Base-by-base conservation (phyloP, 2,888 invertebrate species). In the Platycheirus albimanus region DNA sequence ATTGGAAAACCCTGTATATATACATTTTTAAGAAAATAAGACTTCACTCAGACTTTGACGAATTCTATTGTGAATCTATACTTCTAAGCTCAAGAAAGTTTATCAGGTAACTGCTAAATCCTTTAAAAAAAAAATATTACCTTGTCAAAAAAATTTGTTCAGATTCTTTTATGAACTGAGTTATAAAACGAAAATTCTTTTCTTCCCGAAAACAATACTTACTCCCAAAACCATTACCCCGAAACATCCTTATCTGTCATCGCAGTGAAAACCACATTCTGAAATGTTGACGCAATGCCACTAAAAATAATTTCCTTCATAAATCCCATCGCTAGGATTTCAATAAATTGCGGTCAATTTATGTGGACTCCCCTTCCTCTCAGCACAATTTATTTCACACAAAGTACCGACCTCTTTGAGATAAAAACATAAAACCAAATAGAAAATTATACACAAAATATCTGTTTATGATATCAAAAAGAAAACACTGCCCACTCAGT, bases 271-370 rank as follows among this genome's bases (percentile, higher is more conserved):
- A n/a, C n/a, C n/a, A n/a, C n/a, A n/a, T 24, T 24, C 4, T 33
- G 10, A 1, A 52, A 30, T 78, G 58, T 67, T 72, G 52, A 72
- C 24, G 30, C n/a, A 56, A 58, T 24, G 20, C 15, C 28, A 17
- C 36, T 56, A 36, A 38, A 36, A 38, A 61, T 28, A 6, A 38
- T 56, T 15, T 20, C 7, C 15, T 52, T 61, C 78, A n/a, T 61
- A 33, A 61, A 28, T 28, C 20, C 49, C 43, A 61, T 43, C 33
- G 49, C 19, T 17, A n/a, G n/a, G n/a, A n/a, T 43, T 30, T 38
- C 63, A 51, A 80, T 80, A 75, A 75, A 72, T 80, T 43, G 56
- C 43, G 7, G 63, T 17, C 43, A 75, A 74, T 58, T 75, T 69
- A 80, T 64, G 63, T 28, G 58, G 52, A 33, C 58, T 51, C 2